Conservation (phyloP, 1,140 invertebrate species). For the Doryteuthis pealeii region DNA sequence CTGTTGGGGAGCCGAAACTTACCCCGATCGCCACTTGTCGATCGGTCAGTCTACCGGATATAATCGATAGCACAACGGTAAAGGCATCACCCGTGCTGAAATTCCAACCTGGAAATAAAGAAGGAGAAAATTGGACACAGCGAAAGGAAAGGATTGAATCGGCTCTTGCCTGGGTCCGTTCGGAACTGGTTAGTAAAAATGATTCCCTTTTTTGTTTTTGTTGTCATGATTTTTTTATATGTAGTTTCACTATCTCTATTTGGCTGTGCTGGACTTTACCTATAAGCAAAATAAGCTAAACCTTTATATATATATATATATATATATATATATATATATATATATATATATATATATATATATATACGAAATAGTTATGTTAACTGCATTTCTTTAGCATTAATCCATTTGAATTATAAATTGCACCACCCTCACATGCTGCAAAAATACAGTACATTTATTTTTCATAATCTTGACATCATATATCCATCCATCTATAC, state of each 20-base stretch:
- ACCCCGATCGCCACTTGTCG: not conserved
- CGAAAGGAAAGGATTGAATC: constrained; percentile 7
- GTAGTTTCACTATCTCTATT: too few relatives aligned
- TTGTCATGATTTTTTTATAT: too few relatives aligned
- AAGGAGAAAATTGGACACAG: constrained; percentile 2
- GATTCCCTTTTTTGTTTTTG: not conserved
- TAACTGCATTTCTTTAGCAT: too few relatives aligned
- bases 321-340: constrained; percentile 4
- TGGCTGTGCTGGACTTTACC: too few relatives aligned
- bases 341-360: constrained; percentile 5
- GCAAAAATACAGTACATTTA: too few relatives aligned
- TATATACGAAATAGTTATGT: not conserved
- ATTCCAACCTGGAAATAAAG: constrained; percentile 1
- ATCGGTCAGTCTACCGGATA: constrained; percentile 12
- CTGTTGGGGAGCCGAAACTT: not conserved
- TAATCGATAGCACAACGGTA: not conserved
- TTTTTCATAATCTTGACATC: too few relatives aligned
- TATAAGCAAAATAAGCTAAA: not conserved
- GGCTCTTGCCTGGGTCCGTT: constrained; percentile 11
- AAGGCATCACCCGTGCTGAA: not conserved
- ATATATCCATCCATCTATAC: too few relatives aligned
- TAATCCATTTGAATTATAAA: too few relatives aligned
- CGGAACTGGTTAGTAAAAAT: not conserved
- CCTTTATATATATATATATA: not conserved
- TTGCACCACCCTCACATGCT: too few relatives aligned